phyloP scores from a whole-genome alignment of 1,140 invertebrate genomes.

The Plodia interpunctella region DNA sequence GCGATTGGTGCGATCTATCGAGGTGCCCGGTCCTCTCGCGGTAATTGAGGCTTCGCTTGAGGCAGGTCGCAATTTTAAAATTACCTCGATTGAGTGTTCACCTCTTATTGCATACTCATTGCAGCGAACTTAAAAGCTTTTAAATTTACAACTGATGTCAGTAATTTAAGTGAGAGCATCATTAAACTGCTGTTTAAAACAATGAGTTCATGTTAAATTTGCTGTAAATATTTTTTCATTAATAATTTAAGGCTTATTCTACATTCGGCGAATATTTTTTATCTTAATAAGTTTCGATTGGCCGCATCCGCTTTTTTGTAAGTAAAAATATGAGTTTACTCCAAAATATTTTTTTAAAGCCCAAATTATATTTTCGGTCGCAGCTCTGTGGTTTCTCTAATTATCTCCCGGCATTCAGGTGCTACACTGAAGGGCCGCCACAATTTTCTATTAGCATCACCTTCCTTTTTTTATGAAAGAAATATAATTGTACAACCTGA shows the following conservation, averaged over 20 bases:
- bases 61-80: slow-evolving; percentile 66
- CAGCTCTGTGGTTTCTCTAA: slow-evolving; percentile 30
- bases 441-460: slow-evolving; percentile 48
- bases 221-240: neutral
- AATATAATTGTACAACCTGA: slow-evolving; percentile 64
- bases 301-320: neutral
- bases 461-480: slow-evolving; percentile 42
- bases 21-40: slow-evolving; percentile 36
- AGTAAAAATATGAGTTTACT: neutral
- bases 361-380: slow-evolving; percentile 5
- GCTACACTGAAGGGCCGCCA: slow-evolving; percentile 29
- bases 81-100: slow-evolving; percentile 52
- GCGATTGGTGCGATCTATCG: slow-evolving; percentile 42
- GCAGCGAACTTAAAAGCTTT: slow-evolving; percentile 38
- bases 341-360: neutral
- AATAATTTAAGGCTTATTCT: slow-evolving; percentile 5
- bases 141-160: slow-evolving; percentile 34
- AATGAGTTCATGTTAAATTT: slow-evolving; percentile 17
- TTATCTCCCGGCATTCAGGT: slow-evolving; percentile 41
- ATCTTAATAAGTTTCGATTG: neutral
- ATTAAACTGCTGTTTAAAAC: slow-evolving; percentile 40
- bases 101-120: slow-evolving; percentile 35
- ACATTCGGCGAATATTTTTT: neutral
- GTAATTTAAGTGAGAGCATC: slow-evolving; percentile 29
- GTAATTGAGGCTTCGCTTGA: slow-evolving; percentile 52